Base-by-base conservation (phyloP, 53 echinoderm and acorn worm genomes). In the Echinarachnius parma region DNA sequence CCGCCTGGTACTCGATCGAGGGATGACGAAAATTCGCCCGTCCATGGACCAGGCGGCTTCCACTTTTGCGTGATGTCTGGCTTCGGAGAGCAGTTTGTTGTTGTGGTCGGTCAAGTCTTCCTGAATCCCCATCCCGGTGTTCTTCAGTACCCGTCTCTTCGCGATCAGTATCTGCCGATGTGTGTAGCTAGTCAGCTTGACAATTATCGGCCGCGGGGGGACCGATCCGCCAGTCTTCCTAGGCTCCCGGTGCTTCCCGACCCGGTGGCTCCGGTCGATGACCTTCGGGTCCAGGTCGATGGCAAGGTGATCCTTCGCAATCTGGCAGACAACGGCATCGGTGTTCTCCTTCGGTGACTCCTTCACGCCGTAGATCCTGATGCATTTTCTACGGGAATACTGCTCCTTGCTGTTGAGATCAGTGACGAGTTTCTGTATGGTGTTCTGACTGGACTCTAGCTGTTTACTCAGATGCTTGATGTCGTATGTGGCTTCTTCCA, bases 351-450 rank as follows among this genome's bases (percentile, higher is more conserved):
- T 50, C 29, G 30, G 7, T 11, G 59, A 58, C n/a, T 58, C 59
- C 59, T 58, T 58, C 26, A 58, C 59, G 0, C 59, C 30, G 29
- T 58, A 58, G 59, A 58, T 28, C 59, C 59, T 58, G 9, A 58
- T 3, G 59, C 59, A 58, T 9, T 3, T 58, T 29, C 59, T 58
- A 9, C 59, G 26, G 2, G 33, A 58, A 30, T 58, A 58, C 29
- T 58, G 59, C 29, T 58, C 59, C 59, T 58, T 27, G 30, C 13
- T 58, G 30, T 58, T 58, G 9, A 14, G 59, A 58, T 58, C 59
- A 24, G 1, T n/a, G n/a, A n/a, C n/a, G n/a, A n/a, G n/a, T n/a
- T n/a, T n/a, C 25, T 39, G 39, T 7, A 39, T 39, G 39, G 39
- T 39, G 39, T 39, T 39, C 13, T 39, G 39, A 13, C 39, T 39